Evolutionary conservation across 2,888 invertebrate genomes (phyloP).

Genomic region (Mamestra brassicae): DNA sequence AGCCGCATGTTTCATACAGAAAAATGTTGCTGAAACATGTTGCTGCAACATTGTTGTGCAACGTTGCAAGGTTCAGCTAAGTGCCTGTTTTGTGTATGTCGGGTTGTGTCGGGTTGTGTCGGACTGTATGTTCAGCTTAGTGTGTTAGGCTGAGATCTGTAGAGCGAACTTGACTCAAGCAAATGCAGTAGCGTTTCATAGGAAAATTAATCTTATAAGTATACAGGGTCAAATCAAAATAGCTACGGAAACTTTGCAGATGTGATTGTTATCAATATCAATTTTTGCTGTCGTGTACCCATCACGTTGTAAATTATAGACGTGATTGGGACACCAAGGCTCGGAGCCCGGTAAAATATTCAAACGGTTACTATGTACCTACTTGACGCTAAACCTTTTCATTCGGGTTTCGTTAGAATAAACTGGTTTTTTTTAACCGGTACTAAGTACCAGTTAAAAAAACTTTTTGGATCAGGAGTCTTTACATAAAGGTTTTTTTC

Average conservation of each 20-base stretch:
- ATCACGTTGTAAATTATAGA: too few relatives aligned
- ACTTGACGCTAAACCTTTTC: too few relatives aligned
- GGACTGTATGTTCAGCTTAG: conserved; percentile 34
- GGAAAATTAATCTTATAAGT: background rate
- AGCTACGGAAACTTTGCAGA: background rate
- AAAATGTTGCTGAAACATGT: conserved; percentile 15
- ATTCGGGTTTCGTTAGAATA: too few relatives aligned
- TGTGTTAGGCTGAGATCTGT: conserved; percentile 7
- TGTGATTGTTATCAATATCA: background rate
- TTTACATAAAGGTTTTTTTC: too few relatives aligned
- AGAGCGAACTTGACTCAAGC: conserved; percentile 6
- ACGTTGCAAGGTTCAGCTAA: conserved; percentile 22
- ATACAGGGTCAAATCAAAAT: background rate
- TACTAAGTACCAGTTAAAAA: too few relatives aligned
- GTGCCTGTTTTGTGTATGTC: conserved; percentile 26
- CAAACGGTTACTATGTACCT: too few relatives aligned
- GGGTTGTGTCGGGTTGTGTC: conserved; percentile 15
- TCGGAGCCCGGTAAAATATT: background rate
- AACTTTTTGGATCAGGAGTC: too few relatives aligned
- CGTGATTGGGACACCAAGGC: too few relatives aligned
- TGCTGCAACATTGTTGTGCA: conserved; percentile 12
- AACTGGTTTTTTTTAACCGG: too few relatives aligned
- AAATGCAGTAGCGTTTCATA: conserved; percentile 1
- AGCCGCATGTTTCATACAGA: conserved; percentile 2
- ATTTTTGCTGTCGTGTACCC: too few relatives aligned